These are phyloP conservation scores for Sebastes elongatus DNA, from an alignment of 2,797 vertebrate genomes.

Conservation along the genomic window DNA sequence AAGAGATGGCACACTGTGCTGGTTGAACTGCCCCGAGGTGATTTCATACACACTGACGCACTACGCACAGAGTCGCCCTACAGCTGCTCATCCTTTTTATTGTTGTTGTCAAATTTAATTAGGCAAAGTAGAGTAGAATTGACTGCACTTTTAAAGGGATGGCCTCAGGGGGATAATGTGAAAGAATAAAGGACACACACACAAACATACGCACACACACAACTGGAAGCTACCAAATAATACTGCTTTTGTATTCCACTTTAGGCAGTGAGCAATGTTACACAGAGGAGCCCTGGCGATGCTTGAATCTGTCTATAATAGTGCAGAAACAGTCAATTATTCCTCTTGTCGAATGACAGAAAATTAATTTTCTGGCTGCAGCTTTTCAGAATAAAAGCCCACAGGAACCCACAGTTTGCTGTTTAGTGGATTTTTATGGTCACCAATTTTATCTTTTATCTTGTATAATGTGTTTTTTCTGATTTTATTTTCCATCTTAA, in stretches of 20 bases:
- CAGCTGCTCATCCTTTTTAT: slow-evolving; percentile 39
- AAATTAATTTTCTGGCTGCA: neutral
- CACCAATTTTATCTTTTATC: neutral
- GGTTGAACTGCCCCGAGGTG: slow-evolving; percentile 6
- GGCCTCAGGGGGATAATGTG: slow-evolving; percentile 3
- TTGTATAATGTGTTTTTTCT: no score
- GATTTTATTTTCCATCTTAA: no score
- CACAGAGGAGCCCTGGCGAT: neutral
- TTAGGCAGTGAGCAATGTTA: neutral
- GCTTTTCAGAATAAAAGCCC: neutral
- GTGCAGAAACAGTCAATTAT: neutral
- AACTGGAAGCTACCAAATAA: neutral
- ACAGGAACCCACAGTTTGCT: no score
- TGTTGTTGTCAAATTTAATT: slow-evolving; percentile 31
- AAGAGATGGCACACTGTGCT: neutral
- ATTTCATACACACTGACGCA: slow-evolving; percentile 13
- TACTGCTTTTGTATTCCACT: neutral
- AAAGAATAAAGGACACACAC: neutral
- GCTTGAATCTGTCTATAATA: neutral
- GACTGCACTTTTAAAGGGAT: neutral
- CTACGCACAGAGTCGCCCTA: neutral
- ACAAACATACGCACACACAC: neutral
- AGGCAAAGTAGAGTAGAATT: slow-evolving; percentile 13
- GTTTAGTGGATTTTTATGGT: no score
- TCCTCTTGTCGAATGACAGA: neutral